Evolutionary conservation across 1,140 invertebrate species (phyloP), one percentile per base, ranked within the genome.

Genomic region (Brachionus calyciflorus): DNA sequence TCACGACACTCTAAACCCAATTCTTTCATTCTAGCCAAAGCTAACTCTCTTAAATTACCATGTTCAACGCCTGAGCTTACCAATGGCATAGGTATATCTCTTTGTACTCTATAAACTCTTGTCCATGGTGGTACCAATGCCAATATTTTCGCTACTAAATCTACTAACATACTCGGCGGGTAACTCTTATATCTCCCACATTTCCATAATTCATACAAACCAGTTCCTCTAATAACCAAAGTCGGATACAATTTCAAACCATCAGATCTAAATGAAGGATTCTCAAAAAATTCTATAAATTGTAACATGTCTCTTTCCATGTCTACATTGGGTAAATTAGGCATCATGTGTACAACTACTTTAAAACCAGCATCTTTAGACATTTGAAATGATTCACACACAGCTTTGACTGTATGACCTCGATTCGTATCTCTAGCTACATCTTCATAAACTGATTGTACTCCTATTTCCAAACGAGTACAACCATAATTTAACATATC

Each of bases 341-440:
- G 97, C 97, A 99, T 99, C 97, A 99, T 99, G 84, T 99, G 97
- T 5, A 93, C 91, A 14, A 99, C 95, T 60, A 98, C 93, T 89
- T 99, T 99, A 83, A 95, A 99, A 9, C 97, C 97, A 81, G 93
- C 92, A 89, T 99, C 96, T 87, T 99, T 99, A 1, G 94, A 91
- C 81, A 99, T 87, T 78, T 93, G 91, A 84, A 99, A 99, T 79
- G 93, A 96, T 84, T 99, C 96, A 86, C 91, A 94, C 2, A 98
- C 96, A 37, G 96, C 94, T 80, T 89, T 89, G 12, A 89, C 88
- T 46, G 88, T 88, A 79, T 88, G 88, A 28, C 88, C 88, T 79
- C 88, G 89, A 83, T 99, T 99, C 5, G 97, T 99, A 82, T 99
- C 97, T 77, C 94, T 86, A 1, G 97, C 97, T 14, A 99, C 92